Conservation (phyloP, 2,888 invertebrate species). For the Tipula helvola region DNA sequence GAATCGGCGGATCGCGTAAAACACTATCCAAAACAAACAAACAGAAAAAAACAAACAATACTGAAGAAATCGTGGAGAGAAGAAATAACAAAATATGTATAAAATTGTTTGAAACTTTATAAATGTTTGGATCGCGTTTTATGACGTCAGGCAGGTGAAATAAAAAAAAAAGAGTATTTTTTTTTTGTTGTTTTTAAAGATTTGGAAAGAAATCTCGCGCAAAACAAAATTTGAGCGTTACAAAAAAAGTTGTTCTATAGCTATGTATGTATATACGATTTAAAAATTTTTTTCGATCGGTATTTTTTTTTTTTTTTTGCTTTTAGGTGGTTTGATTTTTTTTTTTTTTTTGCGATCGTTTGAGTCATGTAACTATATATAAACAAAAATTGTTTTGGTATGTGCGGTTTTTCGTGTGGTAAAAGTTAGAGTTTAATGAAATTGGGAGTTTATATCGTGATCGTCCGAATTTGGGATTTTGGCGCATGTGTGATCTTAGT, state of each 20-base stretch:
- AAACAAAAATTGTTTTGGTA: background rate
- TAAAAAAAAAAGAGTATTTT: background rate
- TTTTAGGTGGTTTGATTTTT: background rate
- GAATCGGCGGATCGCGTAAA: conserved; percentile 9
- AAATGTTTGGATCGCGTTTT: background rate
- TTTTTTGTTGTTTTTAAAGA: background rate
- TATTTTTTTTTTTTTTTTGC: background rate
- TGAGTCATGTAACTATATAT: background rate
- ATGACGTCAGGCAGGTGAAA: background rate
- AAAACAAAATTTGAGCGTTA: background rate
- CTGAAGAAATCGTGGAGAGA: background rate
- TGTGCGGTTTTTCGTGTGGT: background rate
- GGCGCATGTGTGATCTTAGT: background rate
- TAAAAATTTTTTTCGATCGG: background rate
- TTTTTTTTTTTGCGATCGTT: background rate
- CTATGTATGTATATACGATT: background rate
- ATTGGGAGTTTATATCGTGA: background rate
- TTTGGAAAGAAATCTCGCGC: background rate
- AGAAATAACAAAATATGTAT: background rate
- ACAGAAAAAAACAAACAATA: background rate
- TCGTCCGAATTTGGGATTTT: background rate
- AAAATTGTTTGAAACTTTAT: background rate
- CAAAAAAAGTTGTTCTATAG: background rate
- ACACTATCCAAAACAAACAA: background rate
- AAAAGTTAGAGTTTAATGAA: background rate